Base-by-base conservation (phyloP, 92 coral and sea anemone genomes). In the Palythoa grandis region DNA sequence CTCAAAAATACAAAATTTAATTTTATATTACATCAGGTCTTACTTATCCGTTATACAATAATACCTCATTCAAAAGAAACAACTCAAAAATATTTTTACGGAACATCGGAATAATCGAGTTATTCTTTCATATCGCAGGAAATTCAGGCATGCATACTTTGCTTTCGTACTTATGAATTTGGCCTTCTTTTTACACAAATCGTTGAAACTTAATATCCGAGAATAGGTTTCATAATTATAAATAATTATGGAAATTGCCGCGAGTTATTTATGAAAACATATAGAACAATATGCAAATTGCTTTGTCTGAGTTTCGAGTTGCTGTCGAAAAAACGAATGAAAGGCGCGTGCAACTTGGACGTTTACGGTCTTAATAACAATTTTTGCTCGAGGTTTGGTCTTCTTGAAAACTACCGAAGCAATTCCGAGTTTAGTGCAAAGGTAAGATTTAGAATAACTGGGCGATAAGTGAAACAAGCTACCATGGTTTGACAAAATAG, bases 211-310 rank as follows among this genome's bases (percentile, higher is more conserved):
- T 9, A 52, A 35, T 38, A 17, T 29, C 3, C 53, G 76, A 19
- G 15, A 10, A 37, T 17, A 29, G 15, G n/a, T 15, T 14, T 76
- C 61, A 17, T 10, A 61, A 23, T 61, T 50, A 38, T 66, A 76
- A 76, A 65, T 80, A n/a, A n/a, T n/a, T n/a, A 80, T 80, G 85
- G 85, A 80, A 80, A 80, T 80, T 50, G 85, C 14, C 11, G 60
- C 35, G 70, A 52, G 14, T 52, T 39, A 52, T 66, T 70, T 63
- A 63, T 68, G 17, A 69, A 25, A 69, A 66, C 60, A 67, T 14
- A 54, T 22, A 54, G 85, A 57, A 25, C 61, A 80, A 80, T 66
- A 80, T 80, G 85, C 85, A 80, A 80, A 80, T 80, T 23, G 52
- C 47, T 63, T 80, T 80, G 85, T 66, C 85, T 80, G 74, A 43